phyloP scores from a whole-genome alignment of 2,888 invertebrate species.

The Drosophila ustulata region DNA sequence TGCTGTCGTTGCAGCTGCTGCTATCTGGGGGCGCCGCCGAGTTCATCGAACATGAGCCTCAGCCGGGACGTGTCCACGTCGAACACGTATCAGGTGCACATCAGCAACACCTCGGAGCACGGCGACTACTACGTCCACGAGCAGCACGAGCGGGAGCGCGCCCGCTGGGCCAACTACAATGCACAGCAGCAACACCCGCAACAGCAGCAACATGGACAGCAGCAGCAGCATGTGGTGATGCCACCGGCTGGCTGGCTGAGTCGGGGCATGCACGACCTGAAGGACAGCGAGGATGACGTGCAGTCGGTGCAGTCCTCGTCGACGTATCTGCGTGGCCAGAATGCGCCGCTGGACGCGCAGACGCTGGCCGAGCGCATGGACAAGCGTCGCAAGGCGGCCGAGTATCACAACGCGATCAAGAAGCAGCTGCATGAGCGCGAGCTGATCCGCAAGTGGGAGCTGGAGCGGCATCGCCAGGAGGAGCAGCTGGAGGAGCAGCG shows the following conservation, averaged over 20 bases:
- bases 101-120: constrained; percentile 69
- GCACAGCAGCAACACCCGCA: constrained; percentile 53
- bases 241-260: constrained; percentile 86
- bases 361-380: constrained; percentile 93
- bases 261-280: constrained; percentile 86
- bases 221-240: constrained; percentile 37
- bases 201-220: constrained; percentile 38
- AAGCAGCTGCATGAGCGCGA: constrained; percentile 94
- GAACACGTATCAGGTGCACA: constrained; percentile 83
- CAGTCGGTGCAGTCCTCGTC: constrained; percentile 86
- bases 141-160: constrained; percentile 88
- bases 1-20: constrained; percentile 48
- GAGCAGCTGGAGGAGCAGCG: constrained; percentile 93
- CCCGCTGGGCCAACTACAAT: constrained; percentile 90
- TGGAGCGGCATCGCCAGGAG: constrained; percentile 90
- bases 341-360: constrained; percentile 92
- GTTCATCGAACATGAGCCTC: constrained; percentile 72
- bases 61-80: constrained; percentile 84
- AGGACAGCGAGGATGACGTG: constrained; percentile 85
- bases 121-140: constrained; percentile 82
- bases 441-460: constrained; percentile 90
- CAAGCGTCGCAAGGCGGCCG: constrained; percentile 92
- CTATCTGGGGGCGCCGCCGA: constrained; percentile 76
- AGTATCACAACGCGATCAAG: constrained; percentile 94
- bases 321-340: constrained; percentile 93